Percentiles rank a stretch among this genome's conserved stretches.
Conservation (phyloP, 2,797 vertebrate species). For the Ceyx erithaca region DNA sequence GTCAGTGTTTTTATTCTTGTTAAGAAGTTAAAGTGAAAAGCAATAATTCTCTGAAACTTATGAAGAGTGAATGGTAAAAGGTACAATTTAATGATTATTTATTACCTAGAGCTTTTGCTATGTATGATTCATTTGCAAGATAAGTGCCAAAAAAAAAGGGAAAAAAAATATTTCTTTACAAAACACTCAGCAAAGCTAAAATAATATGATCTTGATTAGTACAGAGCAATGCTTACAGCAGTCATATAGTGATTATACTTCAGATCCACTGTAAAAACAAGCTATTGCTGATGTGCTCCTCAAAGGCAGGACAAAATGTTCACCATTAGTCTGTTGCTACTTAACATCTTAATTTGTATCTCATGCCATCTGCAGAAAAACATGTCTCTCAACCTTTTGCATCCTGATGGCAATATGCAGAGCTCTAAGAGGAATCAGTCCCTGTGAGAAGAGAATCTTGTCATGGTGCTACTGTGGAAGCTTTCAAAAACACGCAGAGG, state of each 20-base stretch:
- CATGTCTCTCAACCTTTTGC: slow-evolving; percentile 54
- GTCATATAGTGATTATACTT: slow-evolving; percentile 57
- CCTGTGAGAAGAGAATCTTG: not conserved
- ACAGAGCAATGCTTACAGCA: slow-evolving; percentile 35
- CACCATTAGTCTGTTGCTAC: slow-evolving; percentile 65
- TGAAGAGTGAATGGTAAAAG: slow-evolving; percentile 14
- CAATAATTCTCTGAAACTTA: slow-evolving; percentile 10
- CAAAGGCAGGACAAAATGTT: slow-evolving; percentile 67
- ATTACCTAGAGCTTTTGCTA: not conserved
- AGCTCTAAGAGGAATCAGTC: slow-evolving; percentile 11
- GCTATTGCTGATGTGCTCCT: slow-evolving; percentile 69
- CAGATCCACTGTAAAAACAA: slow-evolving; percentile 53
- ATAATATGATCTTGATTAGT: slow-evolving; percentile 52
- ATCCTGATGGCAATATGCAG: slow-evolving; percentile 39
- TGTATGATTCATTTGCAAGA: slow-evolving; percentile 24
- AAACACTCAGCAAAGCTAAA: slow-evolving; percentile 32
- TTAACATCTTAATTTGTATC: slow-evolving; percentile 63
- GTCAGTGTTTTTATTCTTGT: not conserved
- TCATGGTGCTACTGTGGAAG: not conserved
- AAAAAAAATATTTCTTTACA: not conserved
- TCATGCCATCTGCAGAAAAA: slow-evolving; percentile 65
- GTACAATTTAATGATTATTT: slow-evolving; percentile 15
- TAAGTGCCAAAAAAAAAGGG: not conserved
- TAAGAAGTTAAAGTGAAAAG: slow-evolving; percentile 8
- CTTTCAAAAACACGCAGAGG: slow-evolving; percentile 5